phyloP scores from a whole-genome alignment of 2,797 vertebrate species.

The Strix occidentalis region DNA sequence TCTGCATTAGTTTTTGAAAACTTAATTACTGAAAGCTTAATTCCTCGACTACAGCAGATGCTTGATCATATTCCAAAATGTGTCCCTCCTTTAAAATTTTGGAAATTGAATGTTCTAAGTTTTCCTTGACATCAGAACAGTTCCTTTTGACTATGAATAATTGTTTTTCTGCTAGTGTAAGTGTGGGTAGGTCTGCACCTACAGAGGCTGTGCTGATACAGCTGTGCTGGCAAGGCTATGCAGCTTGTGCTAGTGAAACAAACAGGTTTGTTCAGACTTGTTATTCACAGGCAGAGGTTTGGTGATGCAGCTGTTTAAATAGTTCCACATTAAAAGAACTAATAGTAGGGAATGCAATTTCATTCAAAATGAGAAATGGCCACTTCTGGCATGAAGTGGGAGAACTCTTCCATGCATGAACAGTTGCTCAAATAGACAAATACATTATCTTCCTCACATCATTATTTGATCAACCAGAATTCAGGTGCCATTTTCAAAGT shows the following conservation, averaged over 20 bases:
- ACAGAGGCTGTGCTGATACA: background rate
- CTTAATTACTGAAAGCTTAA: background rate
- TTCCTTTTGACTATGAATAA: background rate
- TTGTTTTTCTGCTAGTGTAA: background rate
- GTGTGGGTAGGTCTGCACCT: background rate
- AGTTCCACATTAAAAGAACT: background rate
- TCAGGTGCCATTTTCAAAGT: background rate
- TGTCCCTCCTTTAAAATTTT: background rate
- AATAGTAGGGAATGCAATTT: background rate
- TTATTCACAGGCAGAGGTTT: background rate
- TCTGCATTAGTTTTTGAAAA: no score
- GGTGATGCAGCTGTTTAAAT: background rate
- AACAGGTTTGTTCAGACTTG: background rate
- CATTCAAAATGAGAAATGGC: background rate
- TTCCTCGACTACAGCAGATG: background rate
- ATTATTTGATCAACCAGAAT: background rate
- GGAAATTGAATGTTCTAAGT: background rate
- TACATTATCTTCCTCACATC: background rate
- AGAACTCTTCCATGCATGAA: background rate
- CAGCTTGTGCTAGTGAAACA: background rate
- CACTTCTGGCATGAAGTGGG: background rate
- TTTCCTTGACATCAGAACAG: background rate
- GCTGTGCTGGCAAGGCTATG: background rate
- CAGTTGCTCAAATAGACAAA: background rate
- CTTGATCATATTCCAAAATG: background rate